Evolutionary conservation across 2,888 invertebrate genomes (phyloP).

Genomic region (Pelosia muscerda): DNA sequence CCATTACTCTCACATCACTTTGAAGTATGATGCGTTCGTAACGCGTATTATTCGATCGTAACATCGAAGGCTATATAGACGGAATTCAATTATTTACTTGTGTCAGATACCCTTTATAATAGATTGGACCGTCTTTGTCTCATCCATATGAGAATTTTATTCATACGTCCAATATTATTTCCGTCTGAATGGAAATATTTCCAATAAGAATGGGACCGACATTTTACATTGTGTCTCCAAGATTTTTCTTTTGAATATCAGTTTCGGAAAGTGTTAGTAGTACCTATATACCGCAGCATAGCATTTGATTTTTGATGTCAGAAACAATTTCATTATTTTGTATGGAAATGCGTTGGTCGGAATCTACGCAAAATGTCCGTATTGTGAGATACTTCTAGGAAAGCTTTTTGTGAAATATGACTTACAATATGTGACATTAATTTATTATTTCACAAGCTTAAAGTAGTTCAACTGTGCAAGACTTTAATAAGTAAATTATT

Average conservation of each 20-base stretch:
- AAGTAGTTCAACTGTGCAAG: background rate
- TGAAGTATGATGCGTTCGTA: background rate
- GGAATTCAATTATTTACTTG: slow-evolving; percentile 63
- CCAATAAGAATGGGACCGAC: slow-evolving; percentile 71
- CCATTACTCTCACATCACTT: background rate
- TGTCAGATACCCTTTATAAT: slow-evolving; percentile 52
- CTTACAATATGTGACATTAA: slow-evolving; percentile 23
- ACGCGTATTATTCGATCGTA: background rate
- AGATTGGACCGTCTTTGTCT: slow-evolving; percentile 63
- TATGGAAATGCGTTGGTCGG: slow-evolving; percentile 29
- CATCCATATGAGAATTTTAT: slow-evolving; percentile 69
- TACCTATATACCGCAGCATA: slow-evolving; percentile 33
- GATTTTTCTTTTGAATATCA: slow-evolving; percentile 60
- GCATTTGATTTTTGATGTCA: slow-evolving; percentile 39
- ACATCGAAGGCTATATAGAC: background rate
- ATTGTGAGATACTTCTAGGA: slow-evolving; percentile 33
- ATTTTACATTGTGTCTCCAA: slow-evolving; percentile 63
- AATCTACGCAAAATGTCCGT: slow-evolving; percentile 16
- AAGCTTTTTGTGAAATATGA: slow-evolving; percentile 44
- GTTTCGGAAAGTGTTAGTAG: slow-evolving; percentile 50
- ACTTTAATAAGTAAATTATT: background rate
- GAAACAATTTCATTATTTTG: slow-evolving; percentile 49
- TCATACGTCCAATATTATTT: slow-evolving; percentile 78
- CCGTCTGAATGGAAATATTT: slow-evolving; percentile 77
- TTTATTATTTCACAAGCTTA: slow-evolving; percentile 34